Base-by-base conservation (phyloP, 2,797 vertebrate species). In the Darevskia mixta region DNA sequence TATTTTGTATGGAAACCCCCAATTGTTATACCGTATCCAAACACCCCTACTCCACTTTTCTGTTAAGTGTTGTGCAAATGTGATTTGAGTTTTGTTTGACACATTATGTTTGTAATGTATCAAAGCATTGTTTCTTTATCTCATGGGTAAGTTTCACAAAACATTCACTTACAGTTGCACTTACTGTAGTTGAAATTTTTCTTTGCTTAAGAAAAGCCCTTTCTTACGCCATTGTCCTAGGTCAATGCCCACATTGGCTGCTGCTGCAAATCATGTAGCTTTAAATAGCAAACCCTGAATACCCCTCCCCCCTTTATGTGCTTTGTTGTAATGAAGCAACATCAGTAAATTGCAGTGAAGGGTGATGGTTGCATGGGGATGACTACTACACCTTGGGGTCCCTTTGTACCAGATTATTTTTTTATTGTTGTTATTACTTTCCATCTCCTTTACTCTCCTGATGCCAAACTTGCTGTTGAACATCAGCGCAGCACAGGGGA, bases 381-480 rank as follows among this genome's bases (percentile, higher is more conserved):
- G 94, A 95, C 96, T 96, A 96, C 92, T 95, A 95, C 96, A 96
- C 97, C 96, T 96, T 92, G 87, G 97, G 96, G 96, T 97, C 96
- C 94, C 94, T 97, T 97, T 96, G 96, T 94, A 96, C 95, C 96
- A 97, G 93, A 97, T 96, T 96, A 97, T 97, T 97, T 95, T 96
- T 96, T 97, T 96, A 96, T 97, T 97, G 96, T 96, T 96, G 92
- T 97, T 96, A 96, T 96, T 96, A 96, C 96, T 96, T 96, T 95
- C 95, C 95, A 94, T 96, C 96, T 95, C 94, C 95, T 95, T 96
- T 93, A 92, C 87, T 96, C 95, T 96, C 95, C 92, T 89, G 96
- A 90, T 90, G 89, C 95, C 84, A 81, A 92, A 95, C 95, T 96
- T 96, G 95, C 91, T 93, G 89, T 95, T 96, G 96, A 96, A 96